phyloP scores from a whole-genome alignment of 2,888 invertebrate species.

The Chloromyia formosa region DNA sequence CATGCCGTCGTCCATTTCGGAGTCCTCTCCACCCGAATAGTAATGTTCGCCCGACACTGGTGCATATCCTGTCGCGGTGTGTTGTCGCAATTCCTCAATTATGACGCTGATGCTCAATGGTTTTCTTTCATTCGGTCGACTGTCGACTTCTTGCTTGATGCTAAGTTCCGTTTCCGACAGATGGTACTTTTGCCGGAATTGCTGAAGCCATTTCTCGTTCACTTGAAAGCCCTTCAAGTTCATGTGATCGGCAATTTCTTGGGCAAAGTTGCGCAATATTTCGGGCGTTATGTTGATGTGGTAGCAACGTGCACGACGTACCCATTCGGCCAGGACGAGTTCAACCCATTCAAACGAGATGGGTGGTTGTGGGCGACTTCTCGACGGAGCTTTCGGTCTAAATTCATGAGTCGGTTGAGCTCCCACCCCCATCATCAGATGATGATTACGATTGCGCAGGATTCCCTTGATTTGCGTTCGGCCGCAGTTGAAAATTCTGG shows the following conservation, averaged over 20 bases:
- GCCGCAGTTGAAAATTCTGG: conserved; percentile 15
- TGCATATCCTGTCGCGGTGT: background rate
- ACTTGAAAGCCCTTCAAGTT: conserved; percentile 7
- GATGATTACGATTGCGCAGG: conserved; percentile 37
- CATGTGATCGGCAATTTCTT: conserved; percentile 34
- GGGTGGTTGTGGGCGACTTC: background rate
- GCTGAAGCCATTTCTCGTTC: background rate
- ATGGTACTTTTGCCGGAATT: conserved; percentile 29
- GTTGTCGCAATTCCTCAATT: conserved; percentile 11
- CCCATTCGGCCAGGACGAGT: conserved; percentile 34
- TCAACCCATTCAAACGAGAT: background rate
- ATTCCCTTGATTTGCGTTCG: conserved; percentile 34
- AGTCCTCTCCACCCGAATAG: background rate
- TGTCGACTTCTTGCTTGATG: background rate
- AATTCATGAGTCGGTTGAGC: conserved; percentile 3
- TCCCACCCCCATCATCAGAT: conserved; percentile 27
- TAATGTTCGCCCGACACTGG: too few relatives aligned
- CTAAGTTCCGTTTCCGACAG: background rate
- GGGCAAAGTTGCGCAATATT: conserved; percentile 24
- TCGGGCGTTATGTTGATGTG: conserved; percentile 32
- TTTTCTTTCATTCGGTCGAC: background rate
- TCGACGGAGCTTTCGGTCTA: background rate
- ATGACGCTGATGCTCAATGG: conserved; percentile 21
- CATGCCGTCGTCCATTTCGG: background rate
- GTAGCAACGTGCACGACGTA: conserved; percentile 25